Percentiles rank a stretch among this genome's conserved stretches.
Conservation (phyloP, 2,797 vertebrate species). For the Hypotaenidia okinawae region DNA sequence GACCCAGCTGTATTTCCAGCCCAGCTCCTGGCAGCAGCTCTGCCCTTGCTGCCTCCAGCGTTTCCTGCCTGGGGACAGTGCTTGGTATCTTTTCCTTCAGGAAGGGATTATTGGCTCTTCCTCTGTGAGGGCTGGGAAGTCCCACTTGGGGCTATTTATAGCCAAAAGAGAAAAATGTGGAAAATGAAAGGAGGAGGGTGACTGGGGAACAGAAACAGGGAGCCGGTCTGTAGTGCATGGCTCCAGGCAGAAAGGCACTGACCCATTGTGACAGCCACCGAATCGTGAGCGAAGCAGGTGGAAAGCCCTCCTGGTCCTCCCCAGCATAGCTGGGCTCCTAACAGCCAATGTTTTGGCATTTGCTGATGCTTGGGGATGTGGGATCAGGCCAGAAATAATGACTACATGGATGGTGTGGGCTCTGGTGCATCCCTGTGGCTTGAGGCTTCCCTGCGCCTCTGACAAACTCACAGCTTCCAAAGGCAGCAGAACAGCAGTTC, state of each 20-base stretch:
- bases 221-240: background rate
- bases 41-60: background rate
- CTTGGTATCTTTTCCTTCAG: background rate
- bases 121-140: background rate
- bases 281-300: background rate
- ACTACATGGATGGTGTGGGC: background rate
- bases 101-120: background rate
- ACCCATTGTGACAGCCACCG: rapidly evolving
- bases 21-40: background rate
- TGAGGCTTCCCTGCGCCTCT: background rate
- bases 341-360: background rate
- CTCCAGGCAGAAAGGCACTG: background rate
- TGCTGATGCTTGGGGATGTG: background rate
- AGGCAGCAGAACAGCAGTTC: background rate
- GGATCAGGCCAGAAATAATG: background rate
- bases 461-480: background rate
- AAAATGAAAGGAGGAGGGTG: background rate
- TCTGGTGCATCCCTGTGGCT: background rate
- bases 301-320: background rate
- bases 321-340: background rate
- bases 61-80: background rate
- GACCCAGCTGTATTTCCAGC: background rate
- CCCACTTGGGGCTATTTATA: background rate
- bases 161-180: background rate
- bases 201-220: background rate